Percentiles rank a stretch among this genome's conserved stretches.
phyloP scores from a whole-genome alignment of 2,888 invertebrate species.

The Calameuta idolon region DNA sequence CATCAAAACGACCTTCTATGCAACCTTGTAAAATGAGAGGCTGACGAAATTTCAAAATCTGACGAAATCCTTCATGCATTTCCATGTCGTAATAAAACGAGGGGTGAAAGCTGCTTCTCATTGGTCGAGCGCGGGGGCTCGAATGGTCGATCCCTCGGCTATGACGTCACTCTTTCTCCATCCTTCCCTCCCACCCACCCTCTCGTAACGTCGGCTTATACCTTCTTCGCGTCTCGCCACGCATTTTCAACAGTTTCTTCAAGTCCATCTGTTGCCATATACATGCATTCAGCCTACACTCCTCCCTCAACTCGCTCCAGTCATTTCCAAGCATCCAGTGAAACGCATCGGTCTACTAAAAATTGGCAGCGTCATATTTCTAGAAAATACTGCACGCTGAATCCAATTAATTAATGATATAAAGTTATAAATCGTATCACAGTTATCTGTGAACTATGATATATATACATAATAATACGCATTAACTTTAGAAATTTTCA shows the following conservation, averaged over 20 bases:
- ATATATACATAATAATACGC: not conserved
- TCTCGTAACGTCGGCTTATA: not conserved
- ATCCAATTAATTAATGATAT: not conserved
- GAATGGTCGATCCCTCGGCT: slow-evolving; percentile 54
- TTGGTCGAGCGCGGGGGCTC: slow-evolving; percentile 55
- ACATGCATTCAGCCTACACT: not conserved
- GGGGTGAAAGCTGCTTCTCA: slow-evolving; percentile 37
- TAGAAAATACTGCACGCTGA: not conserved
- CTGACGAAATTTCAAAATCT: slow-evolving; percentile 23
- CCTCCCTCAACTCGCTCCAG: not conserved
- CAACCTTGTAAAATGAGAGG: not conserved
- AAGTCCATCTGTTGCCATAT: not conserved
- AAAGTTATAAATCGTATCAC: not conserved
- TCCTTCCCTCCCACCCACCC: too few relatives aligned
- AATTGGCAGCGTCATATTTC: not conserved
- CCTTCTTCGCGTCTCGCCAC: not conserved
- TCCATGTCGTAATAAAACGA: slow-evolving; percentile 12
- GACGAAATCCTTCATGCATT: slow-evolving; percentile 23
- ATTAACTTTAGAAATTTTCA: not conserved
- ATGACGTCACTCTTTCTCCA: slow-evolving; percentile 30
- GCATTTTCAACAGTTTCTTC: not conserved
- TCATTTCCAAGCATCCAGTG: not conserved
- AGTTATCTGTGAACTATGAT: not conserved
- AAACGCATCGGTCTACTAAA: not conserved
- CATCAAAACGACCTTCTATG: not conserved